Evolutionary conservation across 2,113 vertebrate genomes (phyloP), one percentile per base, ranked within the genome.

Genomic region (Oenanthe oenanthe): DNA sequence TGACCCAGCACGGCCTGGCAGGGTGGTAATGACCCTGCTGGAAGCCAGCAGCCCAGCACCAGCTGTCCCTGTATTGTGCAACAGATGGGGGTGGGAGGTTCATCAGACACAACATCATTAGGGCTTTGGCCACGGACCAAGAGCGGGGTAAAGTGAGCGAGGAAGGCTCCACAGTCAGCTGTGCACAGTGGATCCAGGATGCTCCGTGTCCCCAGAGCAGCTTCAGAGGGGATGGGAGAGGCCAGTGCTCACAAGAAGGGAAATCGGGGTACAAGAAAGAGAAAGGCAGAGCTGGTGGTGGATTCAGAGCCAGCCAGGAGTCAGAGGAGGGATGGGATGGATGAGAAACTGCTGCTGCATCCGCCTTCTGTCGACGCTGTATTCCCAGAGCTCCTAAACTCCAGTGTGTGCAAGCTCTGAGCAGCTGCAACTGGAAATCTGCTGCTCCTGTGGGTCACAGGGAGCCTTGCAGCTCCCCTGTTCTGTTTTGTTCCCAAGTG

Each of bases 61-160:
- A 95, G 93, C 94, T 95, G 96, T 92, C 58, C 66, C 51, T 95
- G 88, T 13, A 67, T 63, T 89, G 88, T 93, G 66, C 78, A 89
- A 43, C 88, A 96, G 93, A 95, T 93, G 93, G 95, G 58, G 87
- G 70, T 97, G 93, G 94, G 96, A 96, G 88, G 90, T 94, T 93
- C 70, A 6, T 89, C 93, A 96, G 95, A 94, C 93, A 82, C 88
- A 94, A 94, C 92, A 94, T 89, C 50, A 4, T 95, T 91, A 95
- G 73, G 89, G 92, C 90, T 90, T 81, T 94, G 96, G 95, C 83
- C 84, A 66, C 1, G 26, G 73, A 86, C 88, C 92, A 92, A 53
- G 66, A 89, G 80, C 8, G 0, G 45, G 77, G 50, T 67, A 63
- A 91, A 67, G 48, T 24, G 43, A 95, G 51, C 0, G 0, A 56